A percentile compares a stretch with the other conserved stretches of the same genome.
Conservation (phyloP, 2,888 invertebrate genomes). For the Lochmaea capreae region DNA sequence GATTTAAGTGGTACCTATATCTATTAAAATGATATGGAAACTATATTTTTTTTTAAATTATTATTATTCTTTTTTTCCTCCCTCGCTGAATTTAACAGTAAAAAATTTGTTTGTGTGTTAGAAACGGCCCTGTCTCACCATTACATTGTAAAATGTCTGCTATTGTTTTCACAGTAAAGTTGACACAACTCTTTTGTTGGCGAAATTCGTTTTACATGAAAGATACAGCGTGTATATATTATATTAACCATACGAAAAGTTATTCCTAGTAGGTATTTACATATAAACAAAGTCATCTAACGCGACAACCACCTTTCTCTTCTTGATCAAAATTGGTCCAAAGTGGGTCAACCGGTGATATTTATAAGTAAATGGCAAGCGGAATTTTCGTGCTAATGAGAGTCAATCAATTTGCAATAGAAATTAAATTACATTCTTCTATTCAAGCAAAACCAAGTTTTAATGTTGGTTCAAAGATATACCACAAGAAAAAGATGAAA, state of each 20-base stretch:
- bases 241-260: not conserved
- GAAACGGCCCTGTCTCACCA: not conserved
- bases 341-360: slow-evolving; percentile 15
- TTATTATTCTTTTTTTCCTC: not conserved
- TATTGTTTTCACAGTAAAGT: slow-evolving; percentile 13
- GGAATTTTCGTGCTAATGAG: slow-evolving; percentile 18
- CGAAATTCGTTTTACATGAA: not conserved
- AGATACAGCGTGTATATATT: not conserved
- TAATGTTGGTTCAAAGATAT: too few relatives aligned
- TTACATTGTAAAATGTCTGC: slow-evolving; percentile 16
- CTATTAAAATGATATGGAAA: not conserved
- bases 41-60: not conserved
- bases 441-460: too few relatives aligned
- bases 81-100: not conserved
- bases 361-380: slow-evolving; percentile 1
- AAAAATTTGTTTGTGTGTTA: not conserved
- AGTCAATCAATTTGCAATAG: slow-evolving; percentile 5
- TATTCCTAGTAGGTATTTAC: too few relatives aligned
- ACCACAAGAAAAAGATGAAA: too few relatives aligned
- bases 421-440: not conserved
- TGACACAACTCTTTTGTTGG: slow-evolving; percentile 13
- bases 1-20: not conserved
- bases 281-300: too few relatives aligned
- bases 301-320: slow-evolving; percentile 13
- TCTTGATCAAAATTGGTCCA: slow-evolving; percentile 13